Evolutionary conservation across 2,888 invertebrate species (phyloP).

Genomic region (Macrosiphum euphorbiae): DNA sequence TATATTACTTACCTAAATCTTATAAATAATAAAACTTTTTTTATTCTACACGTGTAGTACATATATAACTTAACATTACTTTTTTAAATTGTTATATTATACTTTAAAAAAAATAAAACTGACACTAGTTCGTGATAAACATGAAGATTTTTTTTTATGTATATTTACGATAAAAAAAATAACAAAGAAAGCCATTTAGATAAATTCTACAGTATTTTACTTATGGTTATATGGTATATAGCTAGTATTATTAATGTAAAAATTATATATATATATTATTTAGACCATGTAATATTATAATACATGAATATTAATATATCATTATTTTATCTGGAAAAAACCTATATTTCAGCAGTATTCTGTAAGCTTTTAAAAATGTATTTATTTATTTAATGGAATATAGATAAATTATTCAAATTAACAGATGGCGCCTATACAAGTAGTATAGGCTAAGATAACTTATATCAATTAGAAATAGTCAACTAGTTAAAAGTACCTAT

Average conservation of each 20-base stretch:
- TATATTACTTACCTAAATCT: background rate
- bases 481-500: background rate
- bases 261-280: background rate
- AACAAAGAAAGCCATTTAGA: conserved; percentile 22
- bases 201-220: conserved; percentile 20
- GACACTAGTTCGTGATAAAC: conserved; percentile 15
- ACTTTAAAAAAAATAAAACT: conserved; percentile 1
- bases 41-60: background rate
- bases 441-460: background rate
- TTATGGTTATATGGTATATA: background rate
- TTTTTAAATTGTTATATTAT: conserved; percentile 14
- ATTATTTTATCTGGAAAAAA: background rate
- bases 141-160: background rate
- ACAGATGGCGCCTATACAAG: background rate
- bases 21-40: background rate
- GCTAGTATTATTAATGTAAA: background rate
- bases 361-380: background rate
- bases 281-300: background rate
- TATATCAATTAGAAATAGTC: background rate
- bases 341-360: background rate
- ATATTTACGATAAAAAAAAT: background rate
- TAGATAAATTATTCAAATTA: background rate
- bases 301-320: background rate
- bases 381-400: background rate
- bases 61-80: background rate